Evolutionary conservation across 1,140 invertebrate genomes (phyloP).

Genomic region (Propsilocerus akamusi): DNA sequence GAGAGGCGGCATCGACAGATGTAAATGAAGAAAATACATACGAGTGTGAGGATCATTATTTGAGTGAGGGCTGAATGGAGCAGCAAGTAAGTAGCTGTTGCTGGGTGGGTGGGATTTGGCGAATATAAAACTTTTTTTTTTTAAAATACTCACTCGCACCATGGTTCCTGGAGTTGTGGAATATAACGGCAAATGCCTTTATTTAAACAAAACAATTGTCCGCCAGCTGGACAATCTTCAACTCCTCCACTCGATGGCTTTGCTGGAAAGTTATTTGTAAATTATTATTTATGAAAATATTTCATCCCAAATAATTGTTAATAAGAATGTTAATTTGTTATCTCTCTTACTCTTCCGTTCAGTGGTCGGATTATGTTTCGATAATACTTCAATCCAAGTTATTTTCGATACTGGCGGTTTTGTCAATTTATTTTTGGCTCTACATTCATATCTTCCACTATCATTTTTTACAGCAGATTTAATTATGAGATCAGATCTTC

Average conservation of each 20-base stretch:
- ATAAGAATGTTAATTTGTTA: neutral
- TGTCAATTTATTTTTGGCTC: constrained; percentile 30
- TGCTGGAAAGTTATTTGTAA: constrained; percentile 7
- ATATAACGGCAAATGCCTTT: constrained; percentile 64
- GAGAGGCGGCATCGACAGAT: neutral
- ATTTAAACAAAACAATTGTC: constrained; percentile 51
- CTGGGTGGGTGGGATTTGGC: too few relatives aligned
- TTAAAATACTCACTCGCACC: constrained; percentile 49
- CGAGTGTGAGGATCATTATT: neutral
- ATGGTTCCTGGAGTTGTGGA: constrained; percentile 51
- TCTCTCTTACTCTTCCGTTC: neutral
- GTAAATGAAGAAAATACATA: neutral
- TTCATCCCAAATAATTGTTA: constrained; percentile 9
- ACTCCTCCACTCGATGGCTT: constrained; percentile 10
- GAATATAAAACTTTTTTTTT: neutral
- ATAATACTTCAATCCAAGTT: constrained; percentile 16
- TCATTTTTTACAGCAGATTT: constrained; percentile 45
- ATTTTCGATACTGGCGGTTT: constrained; percentile 15
- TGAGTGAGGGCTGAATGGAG: neutral
- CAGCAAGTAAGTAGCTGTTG: neutral
- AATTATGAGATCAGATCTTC: constrained; percentile 58
- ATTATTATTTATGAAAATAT: neutral
- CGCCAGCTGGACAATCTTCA: constrained; percentile 14
- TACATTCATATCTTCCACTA: constrained; percentile 53
- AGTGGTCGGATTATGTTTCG: neutral